These are phyloP conservation scores for Nipponacmea schrenckii DNA, from an alignment of 2,888 invertebrate genomes.

Conservation along the genomic window DNA sequence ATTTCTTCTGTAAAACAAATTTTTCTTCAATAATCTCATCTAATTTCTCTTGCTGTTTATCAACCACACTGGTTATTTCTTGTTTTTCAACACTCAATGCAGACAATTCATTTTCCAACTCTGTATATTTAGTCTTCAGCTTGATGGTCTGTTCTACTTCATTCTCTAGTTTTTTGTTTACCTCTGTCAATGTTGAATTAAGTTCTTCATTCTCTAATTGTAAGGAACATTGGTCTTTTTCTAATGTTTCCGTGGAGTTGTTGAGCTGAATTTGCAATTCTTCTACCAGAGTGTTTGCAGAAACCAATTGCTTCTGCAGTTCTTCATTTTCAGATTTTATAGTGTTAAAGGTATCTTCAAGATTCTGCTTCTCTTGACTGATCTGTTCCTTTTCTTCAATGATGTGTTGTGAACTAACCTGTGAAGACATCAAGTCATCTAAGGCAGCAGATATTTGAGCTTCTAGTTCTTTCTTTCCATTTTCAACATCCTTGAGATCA, in stretches of 20 bases:
- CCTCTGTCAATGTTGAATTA: not conserved
- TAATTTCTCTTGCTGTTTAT: conserved; percentile 7
- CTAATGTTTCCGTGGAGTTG: conserved; percentile 12
- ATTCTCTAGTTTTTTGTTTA: not conserved
- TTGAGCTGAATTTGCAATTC: conserved; percentile 24
- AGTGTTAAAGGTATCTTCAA: conserved; percentile 7
- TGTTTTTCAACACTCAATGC: conserved; percentile 1
- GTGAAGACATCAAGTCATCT: not conserved
- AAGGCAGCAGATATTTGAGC: conserved; percentile 13
- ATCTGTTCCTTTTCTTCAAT: not conserved
- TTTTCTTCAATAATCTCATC: conserved; percentile 13
- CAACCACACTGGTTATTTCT: not conserved
- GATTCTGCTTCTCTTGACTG: not conserved
- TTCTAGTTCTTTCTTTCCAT: conserved; percentile 13
- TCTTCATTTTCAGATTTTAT: not conserved
- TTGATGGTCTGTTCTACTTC: conserved; percentile 10
- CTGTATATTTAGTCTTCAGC: conserved; percentile 15
- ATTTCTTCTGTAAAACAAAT: conserved; percentile 11
- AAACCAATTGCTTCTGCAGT: conserved; percentile 11
- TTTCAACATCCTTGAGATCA: not conserved
- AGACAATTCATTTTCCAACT: conserved; percentile 18
- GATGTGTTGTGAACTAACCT: conserved; percentile 6
- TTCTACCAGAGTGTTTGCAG: not conserved
- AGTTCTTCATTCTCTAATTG: not conserved
- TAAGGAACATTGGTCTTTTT: conserved; percentile 3